Percentiles rank a stretch among this genome's conserved stretches.
Conservation (phyloP, 2,888 invertebrate genomes). For the Scotopteryx bipunctaria region DNA sequence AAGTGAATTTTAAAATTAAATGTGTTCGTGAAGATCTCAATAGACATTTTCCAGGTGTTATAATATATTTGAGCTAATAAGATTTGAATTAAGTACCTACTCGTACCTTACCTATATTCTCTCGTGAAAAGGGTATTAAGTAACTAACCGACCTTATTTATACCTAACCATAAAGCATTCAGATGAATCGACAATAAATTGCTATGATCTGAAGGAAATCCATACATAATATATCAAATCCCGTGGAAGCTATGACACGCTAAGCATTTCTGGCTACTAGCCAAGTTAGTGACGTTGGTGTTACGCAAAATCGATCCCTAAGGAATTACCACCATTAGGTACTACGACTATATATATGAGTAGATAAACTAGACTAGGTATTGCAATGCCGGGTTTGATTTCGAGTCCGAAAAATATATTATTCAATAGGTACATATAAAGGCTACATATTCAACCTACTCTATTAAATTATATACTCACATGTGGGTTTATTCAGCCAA, state of each 20-base stretch:
- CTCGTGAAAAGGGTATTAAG: no score
- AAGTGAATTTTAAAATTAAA: background rate
- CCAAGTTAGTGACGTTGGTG: constrained; percentile 48
- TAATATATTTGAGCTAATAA: no score
- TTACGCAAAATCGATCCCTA: constrained; percentile 47
- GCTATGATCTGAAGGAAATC: background rate
- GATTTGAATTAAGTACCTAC: no score
- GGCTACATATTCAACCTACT: no score
- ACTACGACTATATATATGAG: constrained; percentile 1
- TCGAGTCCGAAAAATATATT: no score
- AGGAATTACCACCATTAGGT: constrained; percentile 23
- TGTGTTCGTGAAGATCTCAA: background rate
- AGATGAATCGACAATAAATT: background rate
- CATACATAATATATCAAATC: background rate
- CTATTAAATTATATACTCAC: no score
- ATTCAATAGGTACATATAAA: no score
- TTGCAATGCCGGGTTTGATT: background rate
- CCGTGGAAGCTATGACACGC: constrained; percentile 14
- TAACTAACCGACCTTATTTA: no score
- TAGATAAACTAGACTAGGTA: background rate
- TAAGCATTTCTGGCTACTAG: constrained; percentile 48
- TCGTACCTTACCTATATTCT: no score
- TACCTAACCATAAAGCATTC: no score
- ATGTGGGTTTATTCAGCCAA: no score
- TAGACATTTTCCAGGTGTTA: background rate